Percentiles rank a stretch among this genome's conserved stretches.
Conservation (phyloP, 2,797 vertebrate genomes). For the Chromis chromis region DNA sequence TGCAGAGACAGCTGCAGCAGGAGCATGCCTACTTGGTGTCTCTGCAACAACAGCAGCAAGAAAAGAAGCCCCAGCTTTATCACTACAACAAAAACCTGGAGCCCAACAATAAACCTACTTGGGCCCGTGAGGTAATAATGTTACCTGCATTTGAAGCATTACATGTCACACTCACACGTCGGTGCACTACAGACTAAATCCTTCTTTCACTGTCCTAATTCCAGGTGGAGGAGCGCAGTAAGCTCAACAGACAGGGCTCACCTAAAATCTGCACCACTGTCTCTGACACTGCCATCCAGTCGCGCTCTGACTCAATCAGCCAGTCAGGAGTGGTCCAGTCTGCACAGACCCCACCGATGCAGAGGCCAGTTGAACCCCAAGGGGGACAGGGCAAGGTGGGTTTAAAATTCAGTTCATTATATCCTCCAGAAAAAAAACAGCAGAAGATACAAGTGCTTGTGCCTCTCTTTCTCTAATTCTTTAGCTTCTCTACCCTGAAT, state of each 20-base stretch:
- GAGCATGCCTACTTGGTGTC: slow-evolving; percentile 95
- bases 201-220: background rate
- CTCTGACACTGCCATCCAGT: slow-evolving; percentile 88
- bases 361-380: slow-evolving; percentile 93
- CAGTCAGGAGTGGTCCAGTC: slow-evolving; percentile 84
- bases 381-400: slow-evolving; percentile 93
- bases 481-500: slow-evolving; percentile 46
- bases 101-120: slow-evolving; percentile 91
- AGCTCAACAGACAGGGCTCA: slow-evolving; percentile 92
- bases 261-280: slow-evolving; percentile 91
- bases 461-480: slow-evolving; percentile 26
- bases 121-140: slow-evolving; percentile 86
- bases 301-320: slow-evolving; percentile 87
- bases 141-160: background rate
- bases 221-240: slow-evolving; percentile 93
- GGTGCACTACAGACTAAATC: background rate
- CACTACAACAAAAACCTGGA: slow-evolving; percentile 91
- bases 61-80: slow-evolving; percentile 91
- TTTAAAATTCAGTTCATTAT: slow-evolving; percentile 5
- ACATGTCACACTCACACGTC: background rate
- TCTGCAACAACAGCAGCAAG: slow-evolving; percentile 88
- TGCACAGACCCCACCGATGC: slow-evolving; percentile 93
- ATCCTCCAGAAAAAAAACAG: background rate
- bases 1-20: slow-evolving; percentile 95
- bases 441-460: background rate